Base-by-base conservation (phyloP, 2,888 invertebrate species). In the Alloplasta piceator region DNA sequence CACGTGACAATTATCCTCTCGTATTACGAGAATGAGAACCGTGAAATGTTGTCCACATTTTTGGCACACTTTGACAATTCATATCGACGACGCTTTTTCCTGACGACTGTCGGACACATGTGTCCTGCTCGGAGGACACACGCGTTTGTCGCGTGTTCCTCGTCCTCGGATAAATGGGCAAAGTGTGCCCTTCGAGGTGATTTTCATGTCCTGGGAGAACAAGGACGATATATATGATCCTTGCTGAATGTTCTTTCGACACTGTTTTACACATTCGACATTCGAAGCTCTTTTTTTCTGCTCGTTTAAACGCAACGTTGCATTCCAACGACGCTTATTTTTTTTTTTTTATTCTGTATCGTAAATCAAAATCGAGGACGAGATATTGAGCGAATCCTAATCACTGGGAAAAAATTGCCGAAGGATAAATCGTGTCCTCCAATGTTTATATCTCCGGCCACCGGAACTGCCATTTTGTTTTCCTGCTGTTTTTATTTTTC, bases 351-450 rank as follows among this genome's bases (percentile, higher is more conserved):
- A 26, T 63, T 52, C 26, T 39, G 16, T 10, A 55, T 73, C 63
- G 63, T 74, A 64, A 79, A 56, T 74, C 56, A 38, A 26, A 26
- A 46, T 58, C 78, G 73, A 63, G 78, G 74, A 79, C 73, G 48
- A 68, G 12, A 41, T 50, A n/a, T 7, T 64, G 26, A 6, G 14
- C 39, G 16, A 14, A 14, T 10, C 26, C 26, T 46, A n/a, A 67
- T 7, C 36, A 75, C 52, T 10, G 12, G 1, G 50, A 39, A 74
- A 76, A 78, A 26, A 77, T 61, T 71, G 58, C 12, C 55, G 75
- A 78, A 76, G 79, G 75, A 82, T 72, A 79, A 10, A 58, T 48
- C 75, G 58, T 52, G 64, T 66, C 66, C 66, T 74, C 39, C 43
- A 61, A 10, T 38, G 26, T 26, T 41, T 12, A 70, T 26, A 14